Conservation (phyloP, 2,113 vertebrate genomes). For the Ammodytes marinus region DNA sequence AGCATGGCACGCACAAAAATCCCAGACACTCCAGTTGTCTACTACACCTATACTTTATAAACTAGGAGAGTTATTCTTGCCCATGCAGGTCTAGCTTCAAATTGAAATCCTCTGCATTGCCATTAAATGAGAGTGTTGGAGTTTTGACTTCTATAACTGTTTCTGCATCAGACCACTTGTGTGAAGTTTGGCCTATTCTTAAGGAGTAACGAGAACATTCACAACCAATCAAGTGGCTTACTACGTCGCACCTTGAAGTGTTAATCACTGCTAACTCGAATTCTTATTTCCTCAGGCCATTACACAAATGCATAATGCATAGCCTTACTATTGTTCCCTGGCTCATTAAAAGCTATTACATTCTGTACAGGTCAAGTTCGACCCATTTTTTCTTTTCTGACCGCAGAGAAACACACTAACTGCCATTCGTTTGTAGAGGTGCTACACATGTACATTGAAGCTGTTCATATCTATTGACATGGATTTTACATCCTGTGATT, state of each 20-base stretch:
- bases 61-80: no score
- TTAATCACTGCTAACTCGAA: conserved; percentile 8
- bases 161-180: background rate
- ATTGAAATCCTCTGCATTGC: no score
- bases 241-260: background rate
- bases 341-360: conserved; percentile 24
- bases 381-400: no score
- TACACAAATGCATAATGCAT: conserved; percentile 41
- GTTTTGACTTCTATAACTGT: no score
- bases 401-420: no score
- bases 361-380: no score
- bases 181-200: no score
- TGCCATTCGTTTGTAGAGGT: no score
- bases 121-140: no score
- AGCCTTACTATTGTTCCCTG: conserved; percentile 6
- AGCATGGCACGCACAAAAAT: background rate
- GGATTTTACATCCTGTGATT: background rate
- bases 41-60: no score
- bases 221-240: conserved; percentile 5
- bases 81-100: no score
- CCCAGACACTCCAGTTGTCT: no score
- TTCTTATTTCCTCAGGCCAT: conserved; percentile 4
- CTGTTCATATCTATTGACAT: background rate
- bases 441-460: background rate
- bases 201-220: background rate